Percentiles rank a stretch among this genome's conserved stretches.
These are phyloP conservation scores for Notamacropus eugenii DNA, from an alignment of 2,797 vertebrate genomes.

Conservation along the genomic window DNA sequence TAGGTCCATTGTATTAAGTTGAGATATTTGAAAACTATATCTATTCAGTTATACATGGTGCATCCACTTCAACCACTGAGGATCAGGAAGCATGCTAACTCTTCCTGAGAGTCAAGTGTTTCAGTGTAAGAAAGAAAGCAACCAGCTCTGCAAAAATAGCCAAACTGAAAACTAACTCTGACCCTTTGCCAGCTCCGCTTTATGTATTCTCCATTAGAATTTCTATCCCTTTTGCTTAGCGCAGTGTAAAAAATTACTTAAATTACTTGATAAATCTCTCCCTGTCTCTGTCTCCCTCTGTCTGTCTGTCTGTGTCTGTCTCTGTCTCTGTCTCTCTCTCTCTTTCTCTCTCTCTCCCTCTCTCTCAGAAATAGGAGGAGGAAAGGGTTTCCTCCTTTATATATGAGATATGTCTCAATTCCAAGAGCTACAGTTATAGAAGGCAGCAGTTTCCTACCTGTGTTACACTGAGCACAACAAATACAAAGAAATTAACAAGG, in stretches of 20 bases:
- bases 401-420: background rate
- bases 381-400: background rate
- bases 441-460: background rate
- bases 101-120: background rate
- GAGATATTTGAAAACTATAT: background rate
- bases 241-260: background rate
- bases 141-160: background rate
- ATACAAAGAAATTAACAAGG: background rate
- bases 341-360: background rate
- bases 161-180: background rate
- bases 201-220: background rate
- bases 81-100: background rate
- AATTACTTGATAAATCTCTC: too few relatives aligned
- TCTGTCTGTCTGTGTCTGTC: background rate
- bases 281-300: background rate
- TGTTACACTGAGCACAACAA: background rate
- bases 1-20: background rate
- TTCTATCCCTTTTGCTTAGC: background rate
- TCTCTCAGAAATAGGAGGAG: background rate
- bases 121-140: background rate
- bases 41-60: background rate
- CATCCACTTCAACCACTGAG: background rate
- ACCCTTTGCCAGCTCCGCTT: background rate
- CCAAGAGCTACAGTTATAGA: background rate
- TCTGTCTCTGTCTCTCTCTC: background rate